Conservation (phyloP, 2,888 invertebrate genomes). For the Rotaria magnacalcarata region DNA sequence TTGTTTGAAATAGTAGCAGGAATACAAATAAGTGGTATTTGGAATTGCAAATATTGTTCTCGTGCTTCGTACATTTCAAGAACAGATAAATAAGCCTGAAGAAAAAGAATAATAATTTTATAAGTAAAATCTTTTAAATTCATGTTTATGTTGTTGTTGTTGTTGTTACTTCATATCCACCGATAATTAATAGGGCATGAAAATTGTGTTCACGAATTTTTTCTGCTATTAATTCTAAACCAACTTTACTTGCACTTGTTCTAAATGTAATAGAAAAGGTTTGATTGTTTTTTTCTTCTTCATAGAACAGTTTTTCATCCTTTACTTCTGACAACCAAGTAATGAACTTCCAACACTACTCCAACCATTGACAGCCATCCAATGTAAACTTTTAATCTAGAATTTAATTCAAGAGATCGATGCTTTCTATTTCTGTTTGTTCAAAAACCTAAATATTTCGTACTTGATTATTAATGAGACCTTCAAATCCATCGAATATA, state of each 20-base stretch:
- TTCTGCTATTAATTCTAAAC: slow-evolving; percentile 73
- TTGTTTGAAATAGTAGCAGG: slow-evolving; percentile 98
- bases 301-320: background rate
- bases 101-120: background rate
- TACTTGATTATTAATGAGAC: slow-evolving; percentile 77
- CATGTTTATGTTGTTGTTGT: background rate
- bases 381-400: slow-evolving; percentile 65
- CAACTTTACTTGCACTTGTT: slow-evolving; percentile 68
- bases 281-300: slow-evolving; percentile 32
- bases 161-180: slow-evolving; percentile 80
- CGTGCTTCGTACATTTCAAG: slow-evolving; percentile 73
- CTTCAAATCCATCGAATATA: slow-evolving; percentile 90
- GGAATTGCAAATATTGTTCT: slow-evolving; percentile 73
- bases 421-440: too few relatives aligned
- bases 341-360: slow-evolving; percentile 90
- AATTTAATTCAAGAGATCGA: background rate
- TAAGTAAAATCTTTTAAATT: background rate
- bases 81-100: slow-evolving; percentile 45
- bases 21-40: slow-evolving; percentile 87
- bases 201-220: slow-evolving; percentile 80
- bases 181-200: slow-evolving; percentile 65
- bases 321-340: slow-evolving; percentile 79
- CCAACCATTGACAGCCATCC: slow-evolving; percentile 94
- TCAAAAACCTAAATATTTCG: background rate
- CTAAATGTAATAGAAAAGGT: slow-evolving; percentile 57